These are phyloP conservation scores for Tamandua tetradactyla DNA, from an alignment of 2,797 vertebrate genomes.

Conservation along the genomic window DNA sequence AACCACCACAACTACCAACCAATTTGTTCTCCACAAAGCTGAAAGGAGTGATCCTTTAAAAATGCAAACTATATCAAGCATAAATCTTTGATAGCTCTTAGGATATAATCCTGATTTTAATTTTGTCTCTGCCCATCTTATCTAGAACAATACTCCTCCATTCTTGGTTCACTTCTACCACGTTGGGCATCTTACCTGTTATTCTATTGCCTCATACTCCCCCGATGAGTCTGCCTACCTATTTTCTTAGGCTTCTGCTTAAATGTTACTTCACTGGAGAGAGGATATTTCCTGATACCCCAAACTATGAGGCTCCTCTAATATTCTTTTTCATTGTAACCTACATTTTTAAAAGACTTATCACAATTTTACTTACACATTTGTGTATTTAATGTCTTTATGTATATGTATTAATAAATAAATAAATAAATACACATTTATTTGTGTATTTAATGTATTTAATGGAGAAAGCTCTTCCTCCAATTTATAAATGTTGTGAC, in stretches of 20 bases:
- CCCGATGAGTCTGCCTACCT: neutral
- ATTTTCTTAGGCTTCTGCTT: neutral
- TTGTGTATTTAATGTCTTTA: neutral
- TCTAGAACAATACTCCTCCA: neutral
- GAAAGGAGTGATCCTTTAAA: neutral
- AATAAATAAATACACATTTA: too few relatives aligned
- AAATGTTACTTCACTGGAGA: neutral
- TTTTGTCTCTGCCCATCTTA: neutral
- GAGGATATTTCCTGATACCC: neutral
- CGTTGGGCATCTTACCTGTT: neutral
- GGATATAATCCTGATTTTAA: neutral
- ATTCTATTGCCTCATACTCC: neutral
- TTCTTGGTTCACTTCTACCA: neutral
- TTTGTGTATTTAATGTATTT: neutral
- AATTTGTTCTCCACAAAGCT: neutral
- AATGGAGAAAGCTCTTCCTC: too few relatives aligned
- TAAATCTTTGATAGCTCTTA: neutral
- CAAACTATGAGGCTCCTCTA: neutral
- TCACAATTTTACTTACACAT: conserved; percentile 4
- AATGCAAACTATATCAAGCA: neutral
- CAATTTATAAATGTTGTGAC: neutral
- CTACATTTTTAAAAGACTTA: conserved; percentile 22
- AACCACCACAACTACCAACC: too few relatives aligned
- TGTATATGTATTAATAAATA: too few relatives aligned
- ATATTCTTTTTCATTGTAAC: neutral